These are phyloP conservation scores for Rhinoptilus africanus DNA, from an alignment of 2,113 vertebrate species.

Conservation along the genomic window DNA sequence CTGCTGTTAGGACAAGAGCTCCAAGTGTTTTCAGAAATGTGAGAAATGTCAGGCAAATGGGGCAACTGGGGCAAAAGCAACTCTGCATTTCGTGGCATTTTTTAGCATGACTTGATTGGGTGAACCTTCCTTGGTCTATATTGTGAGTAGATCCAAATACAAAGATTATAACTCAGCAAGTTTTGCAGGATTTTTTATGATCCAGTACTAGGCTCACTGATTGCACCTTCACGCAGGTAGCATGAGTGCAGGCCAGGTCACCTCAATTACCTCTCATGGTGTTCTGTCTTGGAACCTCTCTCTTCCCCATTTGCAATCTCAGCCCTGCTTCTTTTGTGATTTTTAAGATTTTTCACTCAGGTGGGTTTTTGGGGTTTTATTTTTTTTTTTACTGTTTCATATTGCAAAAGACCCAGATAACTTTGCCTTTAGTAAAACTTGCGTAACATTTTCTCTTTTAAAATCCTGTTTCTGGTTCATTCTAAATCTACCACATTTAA, in stretches of 20 bases:
- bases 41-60: not conserved
- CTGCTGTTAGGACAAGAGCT: not conserved
- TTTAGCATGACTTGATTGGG: not conserved
- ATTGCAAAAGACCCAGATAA: not conserved
- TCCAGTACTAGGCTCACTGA: not conserved
- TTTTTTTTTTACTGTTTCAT: not conserved
- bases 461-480: not conserved
- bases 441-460: not conserved
- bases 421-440: not conserved
- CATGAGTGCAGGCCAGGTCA: not conserved
- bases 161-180: not conserved
- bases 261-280: not conserved
- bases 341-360: not conserved
- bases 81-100: not conserved
- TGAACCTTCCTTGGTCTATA: not conserved
- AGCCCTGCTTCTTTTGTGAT: not conserved
- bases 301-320: not conserved
- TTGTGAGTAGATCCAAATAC: not conserved
- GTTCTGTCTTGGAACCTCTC: not conserved
- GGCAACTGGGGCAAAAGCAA: not conserved
- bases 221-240: not conserved
- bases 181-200: not conserved
- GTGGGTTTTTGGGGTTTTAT: too few species aligned
- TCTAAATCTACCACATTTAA: not conserved
- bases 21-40: not conserved